These are phyloP conservation scores for Sarcophaga carnaria DNA, from an alignment of 2,888 invertebrate genomes.

Conservation along the genomic window DNA sequence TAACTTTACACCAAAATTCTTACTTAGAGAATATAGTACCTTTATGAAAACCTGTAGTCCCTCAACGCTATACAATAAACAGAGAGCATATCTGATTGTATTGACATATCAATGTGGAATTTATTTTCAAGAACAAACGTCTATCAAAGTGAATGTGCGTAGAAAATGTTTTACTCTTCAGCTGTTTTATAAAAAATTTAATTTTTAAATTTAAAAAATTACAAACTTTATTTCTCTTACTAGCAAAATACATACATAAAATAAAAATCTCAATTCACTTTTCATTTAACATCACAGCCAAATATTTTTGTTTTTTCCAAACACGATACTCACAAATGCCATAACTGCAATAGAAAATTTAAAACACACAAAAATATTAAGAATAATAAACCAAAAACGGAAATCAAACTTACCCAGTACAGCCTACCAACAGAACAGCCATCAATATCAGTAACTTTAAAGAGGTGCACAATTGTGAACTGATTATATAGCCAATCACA, in stretches of 20 bases:
- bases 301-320: slow-evolving; percentile 75
- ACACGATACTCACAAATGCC: slow-evolving; percentile 78
- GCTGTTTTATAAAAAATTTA: slow-evolving; percentile 69
- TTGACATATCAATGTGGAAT: too few relatives aligned
- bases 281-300: slow-evolving; percentile 75
- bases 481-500: slow-evolving; percentile 91
- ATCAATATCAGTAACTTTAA: slow-evolving; percentile 88
- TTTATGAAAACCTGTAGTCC: too few relatives aligned
- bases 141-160: too few relatives aligned
- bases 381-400: neutral
- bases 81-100: too few relatives aligned
- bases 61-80: too few relatives aligned
- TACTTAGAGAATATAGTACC: too few relatives aligned
- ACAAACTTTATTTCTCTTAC: slow-evolving; percentile 67
- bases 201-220: slow-evolving; percentile 66
- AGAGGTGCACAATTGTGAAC: slow-evolving; percentile 89
- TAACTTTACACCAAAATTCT: too few relatives aligned
- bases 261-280: slow-evolving; percentile 11
- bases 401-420: slow-evolving; percentile 85
- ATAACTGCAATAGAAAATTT: slow-evolving; percentile 74
- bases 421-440: slow-evolving; percentile 87
- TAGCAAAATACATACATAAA: neutral
- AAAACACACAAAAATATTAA: neutral
- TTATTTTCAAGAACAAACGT: too few relatives aligned
- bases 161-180: too few relatives aligned